phyloP scores from a whole-genome alignment of 2,113 vertebrate species.

The Toxotes chatareus region DNA sequence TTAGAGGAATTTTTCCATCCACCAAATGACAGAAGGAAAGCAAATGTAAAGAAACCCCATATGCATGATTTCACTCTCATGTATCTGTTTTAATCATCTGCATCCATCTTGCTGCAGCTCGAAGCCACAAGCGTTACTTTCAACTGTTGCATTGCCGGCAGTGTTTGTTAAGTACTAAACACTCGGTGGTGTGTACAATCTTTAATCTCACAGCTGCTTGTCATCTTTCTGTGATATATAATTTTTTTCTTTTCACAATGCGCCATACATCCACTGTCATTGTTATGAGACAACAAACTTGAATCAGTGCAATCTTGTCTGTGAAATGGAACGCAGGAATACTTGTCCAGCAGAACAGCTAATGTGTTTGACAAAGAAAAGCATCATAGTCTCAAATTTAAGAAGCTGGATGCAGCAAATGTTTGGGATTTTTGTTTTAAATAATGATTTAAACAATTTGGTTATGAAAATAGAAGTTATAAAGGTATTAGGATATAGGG shows the following conservation, averaged over 20 bases:
- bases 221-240: conserved; percentile 13
- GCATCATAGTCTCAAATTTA: no score
- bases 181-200: conserved; percentile 21
- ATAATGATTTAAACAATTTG: no score
- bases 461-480: no score
- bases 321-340: not conserved
- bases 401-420: no score
- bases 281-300: not conserved
- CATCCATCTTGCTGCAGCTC: conserved; percentile 32
- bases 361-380: no score
- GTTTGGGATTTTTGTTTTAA: no score
- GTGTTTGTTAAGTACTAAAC: conserved; percentile 21
- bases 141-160: conserved; percentile 19
- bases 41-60: conserved; percentile 21
- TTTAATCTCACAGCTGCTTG: conserved; percentile 44
- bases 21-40: conserved; percentile 27
- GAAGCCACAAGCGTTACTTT: not conserved
- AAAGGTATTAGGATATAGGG: no score
- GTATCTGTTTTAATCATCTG: conserved; percentile 39
- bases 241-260: not conserved
- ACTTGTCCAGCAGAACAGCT: not conserved
- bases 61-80: conserved; percentile 29
- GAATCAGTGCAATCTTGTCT: not conserved
- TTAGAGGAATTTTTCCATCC: not conserved
- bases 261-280: not conserved